phyloP scores from a whole-genome alignment of 2,113 vertebrate species.

The Paramormyrops kingsleyae region DNA sequence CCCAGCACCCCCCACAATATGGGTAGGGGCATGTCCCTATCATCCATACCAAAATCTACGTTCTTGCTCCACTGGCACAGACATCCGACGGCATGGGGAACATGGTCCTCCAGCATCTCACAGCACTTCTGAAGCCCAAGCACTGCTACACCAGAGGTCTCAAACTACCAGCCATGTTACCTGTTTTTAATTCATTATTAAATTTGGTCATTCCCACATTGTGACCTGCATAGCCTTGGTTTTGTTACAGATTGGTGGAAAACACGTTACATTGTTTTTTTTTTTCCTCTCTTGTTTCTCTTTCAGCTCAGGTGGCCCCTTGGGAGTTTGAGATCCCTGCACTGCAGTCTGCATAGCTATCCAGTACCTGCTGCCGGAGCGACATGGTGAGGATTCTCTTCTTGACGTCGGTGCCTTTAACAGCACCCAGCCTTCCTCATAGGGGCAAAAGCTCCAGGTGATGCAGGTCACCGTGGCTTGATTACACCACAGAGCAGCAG shows the following conservation, averaged over 20 bases:
- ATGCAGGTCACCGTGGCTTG: neutral
- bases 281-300: neutral
- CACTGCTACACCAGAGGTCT: neutral
- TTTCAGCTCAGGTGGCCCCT: neutral
- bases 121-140: neutral
- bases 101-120: neutral
- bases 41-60: neutral
- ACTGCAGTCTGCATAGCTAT: neutral
- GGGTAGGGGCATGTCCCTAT: neutral
- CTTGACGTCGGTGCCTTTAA: neutral
- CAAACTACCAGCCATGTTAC: neutral
- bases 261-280: neutral
- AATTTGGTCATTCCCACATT: neutral
- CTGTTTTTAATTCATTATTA: neutral
- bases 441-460: neutral
- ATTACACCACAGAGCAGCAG: neutral
- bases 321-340: neutral
- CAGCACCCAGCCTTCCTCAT: neutral
- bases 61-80: neutral
- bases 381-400: neutral
- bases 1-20: neutral
- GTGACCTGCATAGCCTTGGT: neutral
- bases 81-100: neutral
- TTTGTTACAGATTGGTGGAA: neutral
- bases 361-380: neutral